Evolutionary conservation across 2,113 vertebrate species (phyloP).

Genomic region (Seriola quinqueradiata): DNA sequence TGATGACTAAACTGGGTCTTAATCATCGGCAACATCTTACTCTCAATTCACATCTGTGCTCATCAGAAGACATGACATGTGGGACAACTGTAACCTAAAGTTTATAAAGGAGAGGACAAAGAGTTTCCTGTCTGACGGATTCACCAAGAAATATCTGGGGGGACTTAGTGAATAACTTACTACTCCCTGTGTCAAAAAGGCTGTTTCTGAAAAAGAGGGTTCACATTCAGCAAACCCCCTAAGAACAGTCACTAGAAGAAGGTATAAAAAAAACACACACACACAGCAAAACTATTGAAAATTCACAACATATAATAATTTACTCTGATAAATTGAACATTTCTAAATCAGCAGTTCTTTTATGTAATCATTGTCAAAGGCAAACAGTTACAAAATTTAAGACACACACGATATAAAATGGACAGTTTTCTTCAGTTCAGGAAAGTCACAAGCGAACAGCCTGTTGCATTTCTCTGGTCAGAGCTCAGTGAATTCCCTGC

Average conservation of each 20-base stretch:
- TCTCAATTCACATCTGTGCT: too few relatives aligned
- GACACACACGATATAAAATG: conserved; percentile 51
- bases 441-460: conserved; percentile 2
- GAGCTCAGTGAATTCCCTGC: not conserved
- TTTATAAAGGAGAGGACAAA: too few relatives aligned
- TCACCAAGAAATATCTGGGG: too few relatives aligned
- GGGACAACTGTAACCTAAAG: too few relatives aligned
- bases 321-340: conserved; percentile 40
- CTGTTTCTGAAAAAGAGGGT: not conserved
- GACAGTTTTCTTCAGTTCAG: conserved; percentile 28
- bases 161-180: too few relatives aligned
- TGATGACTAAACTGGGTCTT: not conserved
- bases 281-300: conserved; percentile 2
- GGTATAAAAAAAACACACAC: too few relatives aligned
- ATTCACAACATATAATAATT: conserved; percentile 14
- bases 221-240: not conserved
- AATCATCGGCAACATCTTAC: not conserved
- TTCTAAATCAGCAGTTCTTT: conserved; percentile 36
- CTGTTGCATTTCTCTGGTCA: conserved; percentile 18
- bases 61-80: too few relatives aligned
- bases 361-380: conserved; percentile 53
- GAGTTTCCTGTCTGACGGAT: too few relatives aligned
- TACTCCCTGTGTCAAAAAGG: not conserved
- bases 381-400: conserved; percentile 61
- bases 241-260: too few relatives aligned